Conservation (phyloP, 2,113 vertebrate species). For the Siniperca knerii region DNA sequence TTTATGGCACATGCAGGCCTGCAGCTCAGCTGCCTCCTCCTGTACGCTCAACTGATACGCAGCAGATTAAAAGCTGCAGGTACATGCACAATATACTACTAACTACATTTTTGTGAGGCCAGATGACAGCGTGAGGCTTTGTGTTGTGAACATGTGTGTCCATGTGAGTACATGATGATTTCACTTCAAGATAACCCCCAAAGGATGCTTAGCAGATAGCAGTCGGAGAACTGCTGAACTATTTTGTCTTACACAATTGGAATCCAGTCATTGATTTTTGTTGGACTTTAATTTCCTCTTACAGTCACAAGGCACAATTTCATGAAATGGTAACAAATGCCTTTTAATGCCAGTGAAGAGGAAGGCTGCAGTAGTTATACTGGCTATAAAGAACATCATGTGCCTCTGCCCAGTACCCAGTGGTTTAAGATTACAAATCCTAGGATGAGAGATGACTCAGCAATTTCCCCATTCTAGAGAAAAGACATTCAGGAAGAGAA, state of each 20-base stretch:
- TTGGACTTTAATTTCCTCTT: slow-evolving; percentile 35
- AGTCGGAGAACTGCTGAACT: slow-evolving; percentile 14
- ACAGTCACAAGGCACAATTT: slow-evolving; percentile 30
- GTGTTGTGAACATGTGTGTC: slow-evolving; percentile 16
- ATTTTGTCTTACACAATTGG: neutral
- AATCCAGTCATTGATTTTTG: slow-evolving; percentile 43
- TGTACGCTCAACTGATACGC: neutral
- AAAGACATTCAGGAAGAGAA: slow-evolving; percentile 15
- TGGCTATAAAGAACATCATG: slow-evolving; percentile 42
- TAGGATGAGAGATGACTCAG: slow-evolving; percentile 48
- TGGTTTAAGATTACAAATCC: slow-evolving; percentile 36
- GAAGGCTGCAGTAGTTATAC: slow-evolving; percentile 31
- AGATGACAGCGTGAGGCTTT: slow-evolving; percentile 28
- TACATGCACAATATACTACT: neutral
- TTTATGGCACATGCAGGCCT: neutral
- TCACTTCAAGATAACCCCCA: slow-evolving; percentile 21
- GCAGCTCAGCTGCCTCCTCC: neutral
- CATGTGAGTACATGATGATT: slow-evolving; percentile 19
- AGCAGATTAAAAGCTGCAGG: slow-evolving; percentile 38
- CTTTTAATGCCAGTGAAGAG: slow-evolving; percentile 44
- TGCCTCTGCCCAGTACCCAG: slow-evolving; percentile 8
- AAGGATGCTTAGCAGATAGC: slow-evolving; percentile 1
- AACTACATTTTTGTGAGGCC: neutral
- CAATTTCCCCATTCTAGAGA: slow-evolving; percentile 18
- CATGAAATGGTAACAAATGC: slow-evolving; percentile 41